These are phyloP conservation scores for Chroicocephalus ridibundus DNA, from an alignment of 2,113 vertebrate species.

Conservation along the genomic window DNA sequence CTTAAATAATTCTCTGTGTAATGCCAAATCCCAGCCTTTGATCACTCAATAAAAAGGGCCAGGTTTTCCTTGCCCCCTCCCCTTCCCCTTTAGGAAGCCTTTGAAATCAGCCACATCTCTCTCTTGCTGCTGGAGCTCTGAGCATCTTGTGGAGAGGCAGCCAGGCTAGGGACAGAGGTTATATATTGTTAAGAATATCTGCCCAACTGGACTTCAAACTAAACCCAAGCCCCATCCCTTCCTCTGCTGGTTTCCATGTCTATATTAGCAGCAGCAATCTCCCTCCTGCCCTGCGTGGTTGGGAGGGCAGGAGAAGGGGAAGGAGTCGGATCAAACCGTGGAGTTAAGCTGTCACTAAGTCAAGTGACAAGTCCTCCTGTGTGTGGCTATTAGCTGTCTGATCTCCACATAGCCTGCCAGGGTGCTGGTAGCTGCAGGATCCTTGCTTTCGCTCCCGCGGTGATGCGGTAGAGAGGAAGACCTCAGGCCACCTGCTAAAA, in stretches of 20 bases:
- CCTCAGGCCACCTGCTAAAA: not conserved
- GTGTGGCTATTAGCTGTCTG: not conserved
- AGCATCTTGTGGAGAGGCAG: not conserved
- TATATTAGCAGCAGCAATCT: not conserved
- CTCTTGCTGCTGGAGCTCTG: not conserved
- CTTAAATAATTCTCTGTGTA: constrained; percentile 64
- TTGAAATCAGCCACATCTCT: not conserved
- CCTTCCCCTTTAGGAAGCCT: not conserved
- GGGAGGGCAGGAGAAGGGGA: not conserved
- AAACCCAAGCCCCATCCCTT: not conserved
- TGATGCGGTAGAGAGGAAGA: not conserved
- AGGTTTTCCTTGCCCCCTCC: not conserved
- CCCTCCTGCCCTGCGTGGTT: rapidly evolving
- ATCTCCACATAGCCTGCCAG: not conserved
- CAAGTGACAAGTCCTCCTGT: not conserved
- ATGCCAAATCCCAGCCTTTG: constrained; percentile 45
- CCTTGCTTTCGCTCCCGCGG: not conserved
- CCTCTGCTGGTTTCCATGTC: not conserved
- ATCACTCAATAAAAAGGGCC: constrained; percentile 24
- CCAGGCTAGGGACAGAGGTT: not conserved
- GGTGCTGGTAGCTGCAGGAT: not conserved
- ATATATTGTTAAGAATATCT: not conserved
- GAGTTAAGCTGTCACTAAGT: not conserved
- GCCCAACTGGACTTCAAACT: not conserved
- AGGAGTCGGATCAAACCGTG: not conserved